Evolutionary conservation across 30 jellyfish, hydroid and myxozoan genomes (phyloP).

Genomic region (Catostylus mosaicus): DNA sequence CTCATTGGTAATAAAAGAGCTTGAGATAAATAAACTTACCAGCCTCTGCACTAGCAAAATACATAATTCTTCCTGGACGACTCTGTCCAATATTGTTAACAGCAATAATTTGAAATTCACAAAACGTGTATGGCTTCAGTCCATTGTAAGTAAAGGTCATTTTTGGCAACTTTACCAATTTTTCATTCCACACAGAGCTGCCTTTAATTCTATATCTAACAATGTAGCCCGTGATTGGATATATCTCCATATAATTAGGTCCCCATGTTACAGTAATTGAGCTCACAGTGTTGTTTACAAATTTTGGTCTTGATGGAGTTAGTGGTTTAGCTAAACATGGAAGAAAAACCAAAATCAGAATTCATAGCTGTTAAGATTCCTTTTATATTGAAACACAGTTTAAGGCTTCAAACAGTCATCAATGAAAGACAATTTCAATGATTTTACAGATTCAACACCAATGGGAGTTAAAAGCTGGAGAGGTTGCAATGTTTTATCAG

Average conservation of each 20-base stretch:
- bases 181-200: constrained; percentile 47
- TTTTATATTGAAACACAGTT: no score
- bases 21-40: constrained; percentile 16
- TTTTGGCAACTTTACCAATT: constrained; percentile 22
- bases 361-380: no score
- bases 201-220: constrained; percentile 52
- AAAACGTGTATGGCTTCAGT: constrained; percentile 59
- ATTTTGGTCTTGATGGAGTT: constrained; percentile 55
- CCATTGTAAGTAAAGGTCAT: constrained; percentile 36
- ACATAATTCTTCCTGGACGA: constrained; percentile 35
- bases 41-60: constrained; percentile 60
- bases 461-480: no score
- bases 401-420: no score
- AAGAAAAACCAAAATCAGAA: no score
- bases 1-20: background rate
- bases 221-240: constrained; percentile 56
- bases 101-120: constrained; percentile 67
- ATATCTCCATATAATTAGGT: constrained; percentile 5
- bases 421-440: no score
- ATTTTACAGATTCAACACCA: no score
- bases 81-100: constrained; percentile 55
- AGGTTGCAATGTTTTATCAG: no score
- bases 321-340: constrained; percentile 60
- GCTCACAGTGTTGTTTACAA: constrained; percentile 23
- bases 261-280: constrained; percentile 74